phyloP scores from a whole-genome alignment of 2,113 vertebrate genomes.

The Hystrix brachyura region DNA sequence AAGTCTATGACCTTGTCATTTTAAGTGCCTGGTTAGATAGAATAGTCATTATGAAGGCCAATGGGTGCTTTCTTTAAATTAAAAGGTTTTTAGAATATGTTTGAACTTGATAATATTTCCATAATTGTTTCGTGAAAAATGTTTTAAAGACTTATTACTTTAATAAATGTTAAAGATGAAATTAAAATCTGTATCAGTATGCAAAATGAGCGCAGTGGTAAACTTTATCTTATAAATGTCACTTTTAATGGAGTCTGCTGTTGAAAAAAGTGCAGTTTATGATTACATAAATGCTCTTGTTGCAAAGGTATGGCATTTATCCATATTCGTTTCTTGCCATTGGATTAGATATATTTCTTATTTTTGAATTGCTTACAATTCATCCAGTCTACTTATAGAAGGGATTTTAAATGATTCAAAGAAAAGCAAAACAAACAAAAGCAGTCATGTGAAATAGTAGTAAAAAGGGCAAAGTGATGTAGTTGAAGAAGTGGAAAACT shows the following conservation, averaged over 20 bases:
- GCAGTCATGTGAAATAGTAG: not conserved
- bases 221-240: constrained; percentile 66
- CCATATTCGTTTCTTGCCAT: not conserved
- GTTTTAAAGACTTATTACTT: constrained; percentile 73
- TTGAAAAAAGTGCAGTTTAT: not conserved
- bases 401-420: not conserved
- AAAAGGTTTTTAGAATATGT: constrained; percentile 76
- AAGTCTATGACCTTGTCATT: constrained; percentile 80
- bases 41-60: constrained; percentile 75
- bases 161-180: constrained; percentile 76
- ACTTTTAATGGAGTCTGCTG: constrained; percentile 43
- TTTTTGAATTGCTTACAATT: not conserved
- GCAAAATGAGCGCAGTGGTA: constrained; percentile 56
- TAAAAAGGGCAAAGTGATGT: not conserved
- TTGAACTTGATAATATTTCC: constrained; percentile 75
- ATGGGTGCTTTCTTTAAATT: constrained; percentile 74
- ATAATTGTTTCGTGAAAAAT: constrained; percentile 75
- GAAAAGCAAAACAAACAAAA: not conserved
- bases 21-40: constrained; percentile 82
- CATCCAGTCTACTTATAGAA: not conserved
- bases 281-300: constrained; percentile 7
- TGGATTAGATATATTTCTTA: not conserved
- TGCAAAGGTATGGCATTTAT: constrained; percentile 25
- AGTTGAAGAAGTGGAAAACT: not conserved
- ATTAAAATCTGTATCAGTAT: constrained; percentile 74